Evolutionary conservation across 2,797 vertebrate species (phyloP).

Genomic region (Myiotriccus ornatus): DNA sequence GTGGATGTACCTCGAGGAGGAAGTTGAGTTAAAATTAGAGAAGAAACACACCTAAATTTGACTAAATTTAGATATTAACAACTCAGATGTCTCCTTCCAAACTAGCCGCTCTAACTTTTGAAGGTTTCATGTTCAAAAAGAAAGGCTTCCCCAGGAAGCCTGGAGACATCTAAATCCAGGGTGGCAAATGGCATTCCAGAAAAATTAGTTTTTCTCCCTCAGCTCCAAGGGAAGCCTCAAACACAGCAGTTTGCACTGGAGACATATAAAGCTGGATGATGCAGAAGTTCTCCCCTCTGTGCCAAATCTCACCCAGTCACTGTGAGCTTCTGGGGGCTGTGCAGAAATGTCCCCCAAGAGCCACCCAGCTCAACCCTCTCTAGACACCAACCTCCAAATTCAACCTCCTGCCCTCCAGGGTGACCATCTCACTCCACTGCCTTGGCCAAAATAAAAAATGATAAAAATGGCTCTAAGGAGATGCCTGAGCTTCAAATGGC

Average conservation of each 20-base stretch:
- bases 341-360: background rate
- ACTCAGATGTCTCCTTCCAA: background rate
- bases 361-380: background rate
- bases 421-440: background rate
- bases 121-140: background rate
- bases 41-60: background rate
- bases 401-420: background rate
- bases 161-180: background rate
- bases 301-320: background rate
- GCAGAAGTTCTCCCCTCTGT: background rate
- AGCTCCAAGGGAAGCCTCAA: background rate
- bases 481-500: background rate
- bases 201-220: background rate
- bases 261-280: background rate
- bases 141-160: background rate
- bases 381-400: background rate
- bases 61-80: background rate
- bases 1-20: background rate
- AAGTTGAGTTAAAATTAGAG: background rate
- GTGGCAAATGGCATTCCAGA: background rate
- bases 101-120: background rate
- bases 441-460: background rate
- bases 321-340: background rate
- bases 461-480: background rate
- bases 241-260: background rate